Conservation (phyloP, 1,140 invertebrate species). For the Calliphora vicina region DNA sequence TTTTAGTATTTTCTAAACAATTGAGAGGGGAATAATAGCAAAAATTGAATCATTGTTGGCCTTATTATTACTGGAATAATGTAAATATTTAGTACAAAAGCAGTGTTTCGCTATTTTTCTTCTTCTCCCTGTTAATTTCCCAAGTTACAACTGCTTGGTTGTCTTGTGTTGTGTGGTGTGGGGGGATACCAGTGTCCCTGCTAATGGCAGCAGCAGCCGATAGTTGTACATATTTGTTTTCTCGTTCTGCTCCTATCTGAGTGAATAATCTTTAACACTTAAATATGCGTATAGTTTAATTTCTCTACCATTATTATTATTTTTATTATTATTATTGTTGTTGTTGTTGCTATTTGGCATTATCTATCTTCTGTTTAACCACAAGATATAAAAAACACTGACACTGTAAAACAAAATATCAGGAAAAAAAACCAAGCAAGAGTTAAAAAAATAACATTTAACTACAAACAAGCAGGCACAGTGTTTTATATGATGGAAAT, state of each 20-base stretch:
- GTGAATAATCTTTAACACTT: conserved; percentile 26
- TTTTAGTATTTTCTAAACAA: no score
- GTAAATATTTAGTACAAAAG: no score
- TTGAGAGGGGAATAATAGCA: no score
- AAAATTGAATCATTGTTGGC: no score
- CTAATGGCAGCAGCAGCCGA: no score
- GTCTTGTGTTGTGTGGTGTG: no score
- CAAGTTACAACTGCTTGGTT: no score
- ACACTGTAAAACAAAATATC: neutral
- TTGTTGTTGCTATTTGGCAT: conserved; percentile 21
- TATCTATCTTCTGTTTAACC: conserved; percentile 27
- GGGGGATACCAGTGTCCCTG: no score
- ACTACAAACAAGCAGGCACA: neutral
- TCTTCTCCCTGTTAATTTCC: no score
- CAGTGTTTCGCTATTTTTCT: no score
- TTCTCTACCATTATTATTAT: neutral
- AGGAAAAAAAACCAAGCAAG: neutral
- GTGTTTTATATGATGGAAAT: neutral
- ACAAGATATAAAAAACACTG: conserved; percentile 7
- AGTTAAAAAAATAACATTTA: neutral
- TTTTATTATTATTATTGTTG: neutral
- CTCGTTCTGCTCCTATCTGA: neutral
- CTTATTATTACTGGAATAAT: no score
- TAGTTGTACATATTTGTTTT: neutral
- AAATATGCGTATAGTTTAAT: conserved; percentile 18